These are phyloP conservation scores for Protosalanx chinensis DNA, from an alignment of 2,797 vertebrate genomes.

Conservation along the genomic window DNA sequence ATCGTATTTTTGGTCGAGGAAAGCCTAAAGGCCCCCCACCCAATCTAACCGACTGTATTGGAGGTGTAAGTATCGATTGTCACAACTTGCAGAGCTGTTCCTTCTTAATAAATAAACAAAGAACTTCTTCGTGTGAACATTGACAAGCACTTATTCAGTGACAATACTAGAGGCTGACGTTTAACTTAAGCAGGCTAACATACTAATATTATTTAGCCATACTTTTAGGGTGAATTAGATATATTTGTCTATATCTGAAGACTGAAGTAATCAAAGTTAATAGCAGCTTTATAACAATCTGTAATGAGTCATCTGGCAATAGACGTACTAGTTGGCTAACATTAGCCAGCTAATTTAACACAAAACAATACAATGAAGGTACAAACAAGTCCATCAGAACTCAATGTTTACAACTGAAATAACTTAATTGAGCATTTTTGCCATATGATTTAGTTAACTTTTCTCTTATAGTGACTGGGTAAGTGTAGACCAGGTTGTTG, in stretches of 20 bases:
- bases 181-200: not conserved
- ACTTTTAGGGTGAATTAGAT: not conserved
- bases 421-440: not conserved
- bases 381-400: not conserved
- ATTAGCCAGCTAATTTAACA: not conserved
- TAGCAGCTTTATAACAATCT: not conserved
- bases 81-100: constrained; percentile 34
- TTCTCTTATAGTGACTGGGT: not conserved
- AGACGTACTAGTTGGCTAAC: too few species aligned
- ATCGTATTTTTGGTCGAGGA: constrained; percentile 89
- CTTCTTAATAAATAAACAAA: constrained; percentile 58
- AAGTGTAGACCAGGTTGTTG: not conserved
- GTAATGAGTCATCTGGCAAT: not conserved
- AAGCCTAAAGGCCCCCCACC: constrained; percentile 88
- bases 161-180: not conserved
- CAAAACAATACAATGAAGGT: not conserved
- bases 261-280: not conserved
- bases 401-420: not conserved
- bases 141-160: not conserved
- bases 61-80: constrained; percentile 74
- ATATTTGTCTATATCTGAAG: not conserved
- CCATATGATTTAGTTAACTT: not conserved
- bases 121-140: constrained; percentile 15
- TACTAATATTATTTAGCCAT: not conserved
- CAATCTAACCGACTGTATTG: constrained; percentile 93